Evolutionary conservation across 2,888 invertebrate species (phyloP).

Genomic region (Hyalella azteca): DNA sequence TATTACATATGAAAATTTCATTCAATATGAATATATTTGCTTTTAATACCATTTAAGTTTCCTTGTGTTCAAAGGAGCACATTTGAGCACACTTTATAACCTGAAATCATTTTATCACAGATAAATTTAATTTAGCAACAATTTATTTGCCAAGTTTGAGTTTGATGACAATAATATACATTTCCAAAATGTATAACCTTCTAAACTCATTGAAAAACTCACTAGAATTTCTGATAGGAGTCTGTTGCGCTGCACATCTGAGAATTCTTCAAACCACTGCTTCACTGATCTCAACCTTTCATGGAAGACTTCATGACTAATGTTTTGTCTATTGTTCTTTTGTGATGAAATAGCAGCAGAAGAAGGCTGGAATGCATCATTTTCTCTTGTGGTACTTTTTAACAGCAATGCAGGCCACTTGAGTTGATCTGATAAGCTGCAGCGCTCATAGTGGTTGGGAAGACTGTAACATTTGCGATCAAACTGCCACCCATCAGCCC

Average conservation of each 20-base stretch:
- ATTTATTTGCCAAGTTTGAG: no score
- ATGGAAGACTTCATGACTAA: slow-evolving; percentile 51
- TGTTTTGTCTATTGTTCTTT: not conserved
- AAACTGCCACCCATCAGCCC: slow-evolving; percentile 47
- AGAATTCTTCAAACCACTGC: slow-evolving; percentile 58
- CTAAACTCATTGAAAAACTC: no score
- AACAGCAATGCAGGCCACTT: not conserved
- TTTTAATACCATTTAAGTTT: no score
- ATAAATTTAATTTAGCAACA: no score
- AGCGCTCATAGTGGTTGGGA: slow-evolving; percentile 53
- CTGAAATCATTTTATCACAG: no score
- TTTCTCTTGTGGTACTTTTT: not conserved
- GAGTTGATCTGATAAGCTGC: slow-evolving; percentile 2
- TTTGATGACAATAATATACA: no score
- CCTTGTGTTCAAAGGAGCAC: no score
- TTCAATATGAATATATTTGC: no score
- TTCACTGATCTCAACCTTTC: slow-evolving; percentile 50
- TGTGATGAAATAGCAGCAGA: not conserved
- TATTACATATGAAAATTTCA: no score
- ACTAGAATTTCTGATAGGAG: slow-evolving; percentile 57
- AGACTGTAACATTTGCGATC: slow-evolving; percentile 54
- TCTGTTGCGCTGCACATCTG: slow-evolving; percentile 58
- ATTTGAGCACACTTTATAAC: no score
- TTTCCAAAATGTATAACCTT: no score
- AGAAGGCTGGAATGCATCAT: not conserved